Base-by-base conservation (phyloP, 2,113 vertebrate species). In the Eonycteris spelaea region DNA sequence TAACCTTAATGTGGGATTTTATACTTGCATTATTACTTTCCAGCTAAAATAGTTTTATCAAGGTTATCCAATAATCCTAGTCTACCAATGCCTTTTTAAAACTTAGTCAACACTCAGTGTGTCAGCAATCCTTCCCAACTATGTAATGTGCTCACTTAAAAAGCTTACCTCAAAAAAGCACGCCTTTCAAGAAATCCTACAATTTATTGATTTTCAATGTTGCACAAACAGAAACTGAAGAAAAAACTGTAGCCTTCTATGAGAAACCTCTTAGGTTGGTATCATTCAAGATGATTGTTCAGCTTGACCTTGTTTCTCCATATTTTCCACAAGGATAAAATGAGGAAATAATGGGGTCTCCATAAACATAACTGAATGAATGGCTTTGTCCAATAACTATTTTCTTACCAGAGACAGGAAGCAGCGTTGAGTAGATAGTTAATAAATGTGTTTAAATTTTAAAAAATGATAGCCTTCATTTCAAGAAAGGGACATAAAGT, bases 371-470 rank as follows among this genome's bases (percentile, higher is more conserved):
- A 1, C 6, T 90, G 67, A 71, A 67, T 94, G 55, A 95, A 88
- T 85, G 67, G 7, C 22, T 71, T 70, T 71, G 40, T 33, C 38
- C 38, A 65, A 10, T 67, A 43, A 74, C 30, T 73, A 38, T 67
- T 83, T 97, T 87, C 57, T 83, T 55, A 85, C 71, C 91, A 92
- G 87, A 96, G 48, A 33, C 74, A 92, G 53, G 84, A 97, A 86
- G 74, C 45, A 19, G 9, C 38, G 19, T 48, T 71, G 59, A 84
- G 53, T 10, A 16, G 79, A 13, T 5, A 80, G 63, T 75, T 92
- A 87, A 94, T 90, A 95, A 92, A 90, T 91, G 80, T 43, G 33
- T 77, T 95, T 35, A 91, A 96, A 83, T 73, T 51, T 51, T 51
- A 96, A 94, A 92, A 93, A 91, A 87, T 67, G 85, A 80, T 30